Base-by-base conservation (phyloP, 2,113 vertebrate species). In the Etia nguti region DNA sequence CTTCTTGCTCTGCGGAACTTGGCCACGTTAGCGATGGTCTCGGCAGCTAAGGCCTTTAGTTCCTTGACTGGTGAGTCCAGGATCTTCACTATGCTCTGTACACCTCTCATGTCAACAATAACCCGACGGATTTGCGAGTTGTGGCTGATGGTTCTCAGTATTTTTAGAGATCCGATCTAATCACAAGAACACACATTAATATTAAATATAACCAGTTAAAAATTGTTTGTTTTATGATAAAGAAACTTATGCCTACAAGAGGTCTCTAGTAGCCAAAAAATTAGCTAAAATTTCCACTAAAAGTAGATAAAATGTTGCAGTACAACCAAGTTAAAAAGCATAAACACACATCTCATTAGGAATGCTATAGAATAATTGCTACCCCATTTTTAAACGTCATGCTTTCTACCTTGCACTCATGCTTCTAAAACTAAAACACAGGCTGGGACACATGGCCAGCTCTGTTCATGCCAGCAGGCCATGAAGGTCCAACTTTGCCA, bases 141-240 rank as follows among this genome's bases (percentile, higher is more conserved):
- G 65, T 96, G 93, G 94, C 98, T 99, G 54, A 99, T 98, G 96
- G 97, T 97, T 92, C 97, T 97, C 93, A 99, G 91, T 91, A 99
- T 98, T 96, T 98, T 98, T 94, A 99, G 97, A 65, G 99, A 98
- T 86, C 98, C 98, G 80, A 98, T 97, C 98, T 99, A 93, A 60
- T 31, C 26, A 18, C 26, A 60, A 60, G 26, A 60, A 60, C 0
- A 6, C 57, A 18, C 15, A 6, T 1, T 60, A 60, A 31, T 18
- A 60, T 18, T 60, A 31, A 31, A 59, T 59, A 31, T 31, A 0
- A 59, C 15, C 0, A 59, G 56, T 59, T 59, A 59, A 59, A 59
- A 57, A 29, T 16, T 4, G 0, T 59, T 59, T 29, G 2, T 29
- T 59, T 59, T 59, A 57, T 29, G 13, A 20, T 0, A 48, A 0